Conservation (phyloP, 1,140 invertebrate species). For the Drosophila burlai region DNA sequence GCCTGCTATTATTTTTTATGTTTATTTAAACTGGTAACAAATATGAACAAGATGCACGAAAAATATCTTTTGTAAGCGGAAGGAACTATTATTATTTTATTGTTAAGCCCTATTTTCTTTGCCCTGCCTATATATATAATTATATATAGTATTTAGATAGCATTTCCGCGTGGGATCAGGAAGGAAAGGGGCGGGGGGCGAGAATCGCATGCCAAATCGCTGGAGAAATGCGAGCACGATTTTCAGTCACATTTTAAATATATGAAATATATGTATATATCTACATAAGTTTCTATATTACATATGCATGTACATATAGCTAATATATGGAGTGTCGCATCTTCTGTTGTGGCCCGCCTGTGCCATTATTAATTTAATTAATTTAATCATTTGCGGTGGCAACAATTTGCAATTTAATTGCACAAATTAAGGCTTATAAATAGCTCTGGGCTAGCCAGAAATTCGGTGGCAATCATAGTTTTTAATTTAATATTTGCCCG, state of each 20-base stretch:
- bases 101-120: neutral
- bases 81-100: neutral
- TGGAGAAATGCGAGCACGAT: slow-evolving; percentile 64
- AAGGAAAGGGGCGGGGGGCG: neutral
- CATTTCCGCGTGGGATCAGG: slow-evolving; percentile 13
- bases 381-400: slow-evolving; percentile 68
- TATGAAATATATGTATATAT: neutral
- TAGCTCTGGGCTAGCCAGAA: slow-evolving; percentile 10
- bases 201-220: slow-evolving; percentile 45
- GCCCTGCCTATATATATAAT: neutral
- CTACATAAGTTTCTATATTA: neutral
- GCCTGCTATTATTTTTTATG: neutral
- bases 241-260: slow-evolving; percentile 7
- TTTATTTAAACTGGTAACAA: neutral
- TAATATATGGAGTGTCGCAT: slow-evolving; percentile 10
- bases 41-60: neutral
- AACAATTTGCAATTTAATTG: slow-evolving; percentile 75
- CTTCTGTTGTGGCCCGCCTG: slow-evolving; percentile 27
- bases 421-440: slow-evolving; percentile 64
- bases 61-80: neutral
- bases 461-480: slow-evolving; percentile 16
- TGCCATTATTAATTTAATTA: slow-evolving; percentile 67
- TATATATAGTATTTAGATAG: slow-evolving; percentile 7
- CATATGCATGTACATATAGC: slow-evolving; percentile 1
- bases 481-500: slow-evolving; percentile 3